Evolutionary conservation across 1,140 invertebrate genomes (phyloP).

Genomic region (Trichonephila clavipes): DNA sequence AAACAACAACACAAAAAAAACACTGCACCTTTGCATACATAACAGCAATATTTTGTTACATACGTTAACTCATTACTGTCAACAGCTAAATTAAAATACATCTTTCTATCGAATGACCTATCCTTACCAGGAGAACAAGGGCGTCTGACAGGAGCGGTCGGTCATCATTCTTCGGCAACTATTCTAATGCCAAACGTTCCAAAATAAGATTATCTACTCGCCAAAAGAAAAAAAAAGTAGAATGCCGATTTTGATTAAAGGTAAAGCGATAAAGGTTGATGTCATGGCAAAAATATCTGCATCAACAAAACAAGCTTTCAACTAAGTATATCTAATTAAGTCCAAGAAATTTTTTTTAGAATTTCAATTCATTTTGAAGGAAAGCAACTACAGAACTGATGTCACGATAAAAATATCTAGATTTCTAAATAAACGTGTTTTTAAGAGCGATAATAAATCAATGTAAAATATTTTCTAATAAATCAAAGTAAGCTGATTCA

Average conservation of each 20-base stretch:
- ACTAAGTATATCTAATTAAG: too few species aligned
- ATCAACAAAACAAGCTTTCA: neutral
- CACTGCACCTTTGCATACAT: too few species aligned
- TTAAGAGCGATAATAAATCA: too few species aligned
- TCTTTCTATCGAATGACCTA: conserved; percentile 1
- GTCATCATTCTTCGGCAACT: neutral
- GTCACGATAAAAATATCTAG: too few species aligned
- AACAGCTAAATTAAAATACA: neutral
- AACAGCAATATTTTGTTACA: too few species aligned
- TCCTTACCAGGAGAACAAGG: neutral
- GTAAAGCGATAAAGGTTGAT: neutral
- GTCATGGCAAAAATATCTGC: neutral
- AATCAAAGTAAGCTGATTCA: too few species aligned
- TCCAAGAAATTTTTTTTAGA: too few species aligned
- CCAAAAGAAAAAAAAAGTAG: neutral
- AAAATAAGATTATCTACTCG: neutral
- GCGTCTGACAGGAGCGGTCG: neutral
- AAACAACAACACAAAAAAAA: too few species aligned
- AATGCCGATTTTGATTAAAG: neutral
- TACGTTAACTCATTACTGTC: neutral
- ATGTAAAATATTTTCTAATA: too few species aligned
- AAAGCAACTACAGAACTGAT: too few species aligned
- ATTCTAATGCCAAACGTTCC: neutral
- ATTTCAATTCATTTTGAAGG: too few species aligned
- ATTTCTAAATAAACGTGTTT: too few species aligned